A percentile compares a stretch with the other conserved stretches of the same genome.
These are phyloP conservation scores for Steinernema khuongi DNA, from an alignment of 1,140 invertebrate species.

Conservation along the genomic window DNA sequence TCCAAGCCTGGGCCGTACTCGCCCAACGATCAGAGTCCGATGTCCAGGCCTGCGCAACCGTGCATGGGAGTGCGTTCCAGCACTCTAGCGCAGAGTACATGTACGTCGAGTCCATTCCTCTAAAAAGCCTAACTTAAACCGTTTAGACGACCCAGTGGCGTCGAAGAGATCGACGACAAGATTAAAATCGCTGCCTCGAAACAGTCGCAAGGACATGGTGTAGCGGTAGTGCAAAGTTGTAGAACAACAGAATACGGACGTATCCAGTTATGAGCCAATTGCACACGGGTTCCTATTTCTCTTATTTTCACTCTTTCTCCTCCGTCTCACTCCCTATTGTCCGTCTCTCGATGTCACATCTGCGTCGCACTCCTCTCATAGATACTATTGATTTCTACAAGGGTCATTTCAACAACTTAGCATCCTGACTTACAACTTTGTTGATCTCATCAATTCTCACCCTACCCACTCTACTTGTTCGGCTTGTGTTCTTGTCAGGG, in stretches of 20 bases:
- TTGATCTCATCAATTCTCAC: conserved; percentile 3
- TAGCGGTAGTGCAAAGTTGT: neutral
- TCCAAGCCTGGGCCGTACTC: conserved; percentile 25
- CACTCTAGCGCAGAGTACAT: conserved; percentile 31
- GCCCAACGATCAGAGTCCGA: conserved; percentile 12
- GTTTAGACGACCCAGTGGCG: neutral
- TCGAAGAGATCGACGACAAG: neutral
- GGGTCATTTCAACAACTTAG: neutral
- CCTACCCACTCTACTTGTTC: neutral
- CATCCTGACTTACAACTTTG: neutral
- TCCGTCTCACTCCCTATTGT: no score
- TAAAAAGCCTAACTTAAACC: neutral
- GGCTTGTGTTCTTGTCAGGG: neutral
- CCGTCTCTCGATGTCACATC: neutral
- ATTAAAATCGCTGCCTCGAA: conserved; percentile 5
- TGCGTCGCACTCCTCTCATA: no score
- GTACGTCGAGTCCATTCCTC: conserved; percentile 24
- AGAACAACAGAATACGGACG: neutral
- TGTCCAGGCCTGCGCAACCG: conserved; percentile 25
- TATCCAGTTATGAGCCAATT: neutral
- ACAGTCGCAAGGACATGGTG: conserved; percentile 6
- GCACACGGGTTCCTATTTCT: neutral
- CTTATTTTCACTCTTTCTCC: conserved; percentile 1
- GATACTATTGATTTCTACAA: conserved; percentile 6
- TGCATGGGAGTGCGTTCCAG: conserved; percentile 40